phyloP scores from a whole-genome alignment of 2,113 vertebrate species.

The Oreotrochilus melanogaster region DNA sequence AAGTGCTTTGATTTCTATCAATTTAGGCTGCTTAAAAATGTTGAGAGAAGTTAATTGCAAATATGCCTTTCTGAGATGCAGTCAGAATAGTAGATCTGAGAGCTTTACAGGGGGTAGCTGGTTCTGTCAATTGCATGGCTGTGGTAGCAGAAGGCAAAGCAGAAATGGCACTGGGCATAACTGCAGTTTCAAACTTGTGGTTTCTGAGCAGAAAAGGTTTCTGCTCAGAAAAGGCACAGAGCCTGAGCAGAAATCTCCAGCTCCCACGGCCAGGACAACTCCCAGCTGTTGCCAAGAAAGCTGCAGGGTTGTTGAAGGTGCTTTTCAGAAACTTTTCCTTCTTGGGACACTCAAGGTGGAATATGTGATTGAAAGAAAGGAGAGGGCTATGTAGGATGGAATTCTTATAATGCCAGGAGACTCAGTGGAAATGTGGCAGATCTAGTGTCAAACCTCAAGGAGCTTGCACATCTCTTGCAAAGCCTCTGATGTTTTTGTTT shows the following conservation, averaged over 20 bases:
- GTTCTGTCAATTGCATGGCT: background rate
- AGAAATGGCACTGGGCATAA: background rate
- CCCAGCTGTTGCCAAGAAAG: background rate
- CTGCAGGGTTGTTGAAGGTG: background rate
- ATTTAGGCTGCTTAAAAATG: background rate
- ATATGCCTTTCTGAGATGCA: background rate
- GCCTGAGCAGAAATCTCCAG: background rate
- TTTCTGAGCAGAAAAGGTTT: too few species aligned
- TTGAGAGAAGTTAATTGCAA: background rate
- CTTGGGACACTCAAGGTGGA: background rate
- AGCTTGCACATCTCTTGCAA: background rate
- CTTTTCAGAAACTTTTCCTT: background rate
- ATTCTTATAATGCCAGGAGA: background rate
- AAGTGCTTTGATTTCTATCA: background rate
- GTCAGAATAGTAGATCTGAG: background rate
- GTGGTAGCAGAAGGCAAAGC: background rate
- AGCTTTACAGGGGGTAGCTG: background rate
- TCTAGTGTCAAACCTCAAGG: background rate
- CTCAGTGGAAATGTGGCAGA: background rate
- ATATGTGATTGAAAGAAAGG: background rate
- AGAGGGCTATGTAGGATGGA: background rate
- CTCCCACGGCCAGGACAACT: background rate
- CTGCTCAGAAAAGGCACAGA: too few species aligned
- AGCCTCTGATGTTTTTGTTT: background rate
- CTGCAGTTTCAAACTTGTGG: background rate